Conservation (phyloP, 2,113 vertebrate genomes). For the Sus scrofa region T2T-Sscrofa CM000818.6:72833501-72834000, state of each 20-base stretch:
- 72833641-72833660: too few species aligned
- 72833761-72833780: not conserved
- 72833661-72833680: too few species aligned
- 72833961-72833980: not conserved
- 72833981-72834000: not conserved
- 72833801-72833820: slow-evolving; percentile 5
- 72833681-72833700: too few species aligned
- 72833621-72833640: too few species aligned
- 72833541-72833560: too few species aligned
- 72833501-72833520: too few species aligned
- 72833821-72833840: not conserved
- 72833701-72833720: too few species aligned
- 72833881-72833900: not conserved
- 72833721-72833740: not conserved
- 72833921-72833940: not conserved
- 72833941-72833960: slow-evolving; percentile 10
- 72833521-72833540: too few species aligned
- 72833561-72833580: too few species aligned
- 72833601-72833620: too few species aligned
- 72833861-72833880: not conserved
- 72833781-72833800: not conserved
- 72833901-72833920: too few species aligned
- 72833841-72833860: not conserved
- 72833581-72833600: too few species aligned
- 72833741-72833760: not conserved